These are phyloP conservation scores for Oryzias sinensis DNA, from an alignment of 2,797 vertebrate species.

Conservation along the genomic window DNA sequence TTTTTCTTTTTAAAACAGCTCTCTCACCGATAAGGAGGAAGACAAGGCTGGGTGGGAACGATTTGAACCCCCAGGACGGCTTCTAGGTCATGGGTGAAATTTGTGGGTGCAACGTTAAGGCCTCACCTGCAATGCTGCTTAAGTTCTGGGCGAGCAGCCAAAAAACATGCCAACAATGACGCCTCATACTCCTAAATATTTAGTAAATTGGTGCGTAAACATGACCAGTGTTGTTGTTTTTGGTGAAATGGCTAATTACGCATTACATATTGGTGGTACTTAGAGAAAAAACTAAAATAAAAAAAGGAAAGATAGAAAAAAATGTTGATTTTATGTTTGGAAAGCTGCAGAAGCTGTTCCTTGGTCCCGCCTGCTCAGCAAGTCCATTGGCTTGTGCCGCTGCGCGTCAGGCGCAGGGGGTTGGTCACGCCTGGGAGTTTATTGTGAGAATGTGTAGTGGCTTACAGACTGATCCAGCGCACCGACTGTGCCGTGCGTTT, in stretches of 20 bases:
- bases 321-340: background rate
- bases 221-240: background rate
- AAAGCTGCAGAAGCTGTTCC: background rate
- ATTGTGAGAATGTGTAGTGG: slow-evolving; percentile 60
- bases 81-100: slow-evolving; percentile 13
- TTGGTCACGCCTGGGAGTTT: slow-evolving; percentile 40
- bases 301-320: background rate
- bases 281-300: background rate
- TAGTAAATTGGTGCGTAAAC: too few species aligned
- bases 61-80: slow-evolving; percentile 19
- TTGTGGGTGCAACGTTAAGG: slow-evolving; percentile 21
- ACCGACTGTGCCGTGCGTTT: slow-evolving; percentile 4
- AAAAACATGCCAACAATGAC: slow-evolving; percentile 1
- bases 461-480: slow-evolving; percentile 41
- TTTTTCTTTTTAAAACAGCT: slow-evolving; percentile 7
- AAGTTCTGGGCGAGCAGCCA: slow-evolving; percentile 11
- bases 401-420: slow-evolving; percentile 29
- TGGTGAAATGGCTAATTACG: background rate
- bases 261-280: background rate
- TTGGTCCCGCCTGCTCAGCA: slow-evolving; percentile 1
- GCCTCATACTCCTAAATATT: background rate
- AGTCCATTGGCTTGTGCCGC: slow-evolving; percentile 48
- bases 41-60: slow-evolving; percentile 2
- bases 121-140: slow-evolving; percentile 35
- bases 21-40: slow-evolving; percentile 27